Conservation (phyloP, 1,140 invertebrate genomes). For the Dufourea novaeangliae region DNA sequence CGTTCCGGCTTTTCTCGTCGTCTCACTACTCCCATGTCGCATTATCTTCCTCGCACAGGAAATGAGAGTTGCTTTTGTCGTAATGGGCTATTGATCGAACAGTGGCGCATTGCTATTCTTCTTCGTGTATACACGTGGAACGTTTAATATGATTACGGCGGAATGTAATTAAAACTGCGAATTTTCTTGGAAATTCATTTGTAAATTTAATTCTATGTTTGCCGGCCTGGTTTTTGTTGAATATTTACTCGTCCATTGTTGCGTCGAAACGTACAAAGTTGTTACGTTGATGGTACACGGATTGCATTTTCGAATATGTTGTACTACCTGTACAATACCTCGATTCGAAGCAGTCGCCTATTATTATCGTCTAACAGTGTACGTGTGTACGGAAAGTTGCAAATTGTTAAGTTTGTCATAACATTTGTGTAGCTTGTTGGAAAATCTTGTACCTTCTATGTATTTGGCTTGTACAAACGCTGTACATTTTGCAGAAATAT, state of each 20-base stretch:
- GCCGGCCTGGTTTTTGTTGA: background rate
- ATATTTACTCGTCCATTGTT: background rate
- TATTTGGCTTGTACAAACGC: too few relatives aligned
- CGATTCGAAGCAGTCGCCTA: too few relatives aligned
- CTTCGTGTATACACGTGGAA: background rate
- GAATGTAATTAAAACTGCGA: constrained; percentile 22
- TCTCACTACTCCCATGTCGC: constrained; percentile 1
- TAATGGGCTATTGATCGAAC: constrained; percentile 5
- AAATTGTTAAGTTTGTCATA: too few relatives aligned
- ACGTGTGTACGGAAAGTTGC: too few relatives aligned
- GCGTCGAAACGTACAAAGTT: too few relatives aligned
- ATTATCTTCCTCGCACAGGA: constrained; percentile 30
- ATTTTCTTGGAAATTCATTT: background rate
- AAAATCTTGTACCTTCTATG: too few relatives aligned
- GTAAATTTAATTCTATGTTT: background rate
- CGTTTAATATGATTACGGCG: constrained; percentile 26
- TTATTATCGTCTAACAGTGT: too few relatives aligned
- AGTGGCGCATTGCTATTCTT: background rate
- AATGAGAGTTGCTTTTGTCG: constrained; percentile 44
- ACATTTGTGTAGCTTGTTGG: too few relatives aligned
- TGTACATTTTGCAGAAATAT: too few relatives aligned
- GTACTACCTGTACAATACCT: too few relatives aligned
- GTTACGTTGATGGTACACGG: too few relatives aligned
- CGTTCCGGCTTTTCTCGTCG: constrained; percentile 2
- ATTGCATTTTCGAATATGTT: too few relatives aligned